Evolutionary conservation across 2,797 vertebrate species (phyloP).

Genomic region (Rhyacichthys aspro): DNA sequence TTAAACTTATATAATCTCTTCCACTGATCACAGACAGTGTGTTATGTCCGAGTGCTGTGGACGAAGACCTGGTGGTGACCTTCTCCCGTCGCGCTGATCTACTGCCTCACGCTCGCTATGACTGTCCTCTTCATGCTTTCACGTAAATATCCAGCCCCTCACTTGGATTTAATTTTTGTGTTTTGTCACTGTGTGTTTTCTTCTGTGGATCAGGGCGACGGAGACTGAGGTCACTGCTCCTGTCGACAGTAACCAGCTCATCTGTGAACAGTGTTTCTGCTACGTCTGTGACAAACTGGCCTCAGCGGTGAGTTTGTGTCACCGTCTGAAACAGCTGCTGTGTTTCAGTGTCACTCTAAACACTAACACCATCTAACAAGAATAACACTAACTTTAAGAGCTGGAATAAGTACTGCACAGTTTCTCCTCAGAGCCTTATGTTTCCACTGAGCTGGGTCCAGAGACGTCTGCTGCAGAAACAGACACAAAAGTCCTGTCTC

Average conservation of each 20-base stretch:
- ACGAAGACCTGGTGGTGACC: constrained; percentile 84
- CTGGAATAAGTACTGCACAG: no score
- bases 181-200: not conserved
- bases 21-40: constrained; percentile 41
- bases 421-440: no score
- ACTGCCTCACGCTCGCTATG: constrained; percentile 87
- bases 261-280: constrained; percentile 88
- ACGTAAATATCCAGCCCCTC: constrained; percentile 60
- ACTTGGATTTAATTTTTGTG: not conserved
- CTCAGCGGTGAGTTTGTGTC: constrained; percentile 78
- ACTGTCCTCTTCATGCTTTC: constrained; percentile 81
- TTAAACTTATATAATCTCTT: not conserved
- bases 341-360: no score
- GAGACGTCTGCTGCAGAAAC: no score
- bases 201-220: constrained; percentile 65
- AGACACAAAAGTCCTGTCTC: no score
- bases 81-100: constrained; percentile 80
- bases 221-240: constrained; percentile 67
- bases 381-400: no score
- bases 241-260: constrained; percentile 66
- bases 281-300: constrained; percentile 87
- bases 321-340: no score
- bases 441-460: no score
- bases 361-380: no score
- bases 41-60: constrained; percentile 30